Conservation (phyloP, 2,888 invertebrate genomes). For the Apodemia hepburni region DNA sequence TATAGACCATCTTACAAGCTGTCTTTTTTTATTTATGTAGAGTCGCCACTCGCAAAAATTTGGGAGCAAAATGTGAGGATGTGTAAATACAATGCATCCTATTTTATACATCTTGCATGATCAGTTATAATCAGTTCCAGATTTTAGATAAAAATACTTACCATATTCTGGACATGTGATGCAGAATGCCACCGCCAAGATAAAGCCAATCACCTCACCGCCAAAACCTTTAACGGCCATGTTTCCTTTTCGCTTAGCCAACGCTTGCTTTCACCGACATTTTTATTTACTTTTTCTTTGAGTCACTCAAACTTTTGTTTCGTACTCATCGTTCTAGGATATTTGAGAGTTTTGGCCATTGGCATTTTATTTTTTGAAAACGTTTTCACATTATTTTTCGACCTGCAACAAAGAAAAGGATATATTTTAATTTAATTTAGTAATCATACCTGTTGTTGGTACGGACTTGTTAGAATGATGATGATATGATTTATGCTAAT, state of each 20-base stretch:
- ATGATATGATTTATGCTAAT: too few relatives aligned
- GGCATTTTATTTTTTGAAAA: slow-evolving; percentile 45
- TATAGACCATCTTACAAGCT: too few relatives aligned
- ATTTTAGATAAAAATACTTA: slow-evolving; percentile 39
- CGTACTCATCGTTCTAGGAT: slow-evolving; percentile 52
- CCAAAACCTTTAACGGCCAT: slow-evolving; percentile 69
- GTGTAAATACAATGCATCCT: too few relatives aligned
- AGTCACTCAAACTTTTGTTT: slow-evolving; percentile 51
- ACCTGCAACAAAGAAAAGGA: slow-evolving; percentile 47
- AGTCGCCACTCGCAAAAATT: too few relatives aligned
- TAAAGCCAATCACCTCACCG: slow-evolving; percentile 67
- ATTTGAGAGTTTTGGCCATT: slow-evolving; percentile 41
- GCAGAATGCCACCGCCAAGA: slow-evolving; percentile 70
- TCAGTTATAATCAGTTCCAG: too few relatives aligned
- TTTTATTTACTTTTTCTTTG: slow-evolving; percentile 54
- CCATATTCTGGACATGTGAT: slow-evolving; percentile 73
- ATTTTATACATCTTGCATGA: too few relatives aligned
- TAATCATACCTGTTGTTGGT: too few relatives aligned
- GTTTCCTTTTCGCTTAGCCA: slow-evolving; percentile 64
- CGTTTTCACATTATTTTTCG: slow-evolving; percentile 29
- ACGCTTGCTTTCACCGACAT: slow-evolving; percentile 70
- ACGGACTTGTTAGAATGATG: too few relatives aligned
- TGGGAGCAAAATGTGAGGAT: too few relatives aligned
- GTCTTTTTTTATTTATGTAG: too few relatives aligned
- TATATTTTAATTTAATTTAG: not conserved